Evolutionary conservation across 2,113 vertebrate species (phyloP), one percentile per base, ranked within the genome.

Genomic region (Indri indri): DNA sequence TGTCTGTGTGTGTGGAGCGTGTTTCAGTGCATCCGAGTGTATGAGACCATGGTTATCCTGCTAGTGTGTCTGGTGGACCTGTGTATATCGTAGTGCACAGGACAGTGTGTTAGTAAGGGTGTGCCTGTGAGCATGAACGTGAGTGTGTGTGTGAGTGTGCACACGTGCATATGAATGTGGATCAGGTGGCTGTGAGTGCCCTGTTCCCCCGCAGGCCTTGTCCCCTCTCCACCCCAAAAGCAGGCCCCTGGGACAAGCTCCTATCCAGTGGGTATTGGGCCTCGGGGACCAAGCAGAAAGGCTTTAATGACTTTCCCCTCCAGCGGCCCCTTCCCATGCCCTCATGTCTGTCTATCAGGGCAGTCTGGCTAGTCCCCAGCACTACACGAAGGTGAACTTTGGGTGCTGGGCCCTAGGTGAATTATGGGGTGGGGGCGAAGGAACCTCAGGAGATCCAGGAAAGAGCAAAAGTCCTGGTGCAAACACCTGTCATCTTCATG

Each of bases 21-120:
- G 23, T 32, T 37, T 22, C 59, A 11, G 37, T 52, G 59, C 25
- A 8, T 22, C 30, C 90, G 77, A 27, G 10, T 25, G 5, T 30
- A 18, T 0, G 4, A n/a, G 59, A 7, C 16, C 13, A 0, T 8
- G 13, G 40, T 74, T 25, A 45, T 20, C 20, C 27, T 2, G n/a
- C 87, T 2, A 4, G 30, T 20, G 34, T 66, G 47, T 59, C 37
- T 20, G 34, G n/a, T 13, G 23, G 61, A 47, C 82, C 47, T 47
- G 59, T 47, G 40, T 68, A 30, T 7, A 2, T 5, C 11, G 66
- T 13, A 6, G 17, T 34, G 22, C 37, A 3, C 40, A 20, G 50
- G 50, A 61, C 27, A 30, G 45, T 40, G 54, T 30, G 4, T 57
- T 4, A 71, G 12, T 45, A 73, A 63, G 71, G 37, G 63, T 3